These are phyloP conservation scores for Hypomesus transpacificus DNA, from an alignment of 2,113 vertebrate species.

Conservation along the genomic window DNA sequence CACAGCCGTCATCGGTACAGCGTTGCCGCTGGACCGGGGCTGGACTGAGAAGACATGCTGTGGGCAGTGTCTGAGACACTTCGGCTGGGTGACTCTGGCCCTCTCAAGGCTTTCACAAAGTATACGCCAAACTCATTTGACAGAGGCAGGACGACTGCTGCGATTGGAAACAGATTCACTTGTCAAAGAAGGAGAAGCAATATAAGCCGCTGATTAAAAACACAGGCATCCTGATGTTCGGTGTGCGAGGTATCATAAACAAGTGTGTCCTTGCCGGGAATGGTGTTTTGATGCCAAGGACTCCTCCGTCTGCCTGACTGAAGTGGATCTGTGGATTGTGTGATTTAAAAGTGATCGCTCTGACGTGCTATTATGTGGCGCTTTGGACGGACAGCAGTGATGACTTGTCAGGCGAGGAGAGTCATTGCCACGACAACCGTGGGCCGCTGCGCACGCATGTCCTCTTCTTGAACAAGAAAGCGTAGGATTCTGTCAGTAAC, in stretches of 20 bases:
- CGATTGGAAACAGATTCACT: slow-evolving; percentile 32
- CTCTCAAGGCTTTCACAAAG: not conserved
- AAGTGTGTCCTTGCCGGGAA: slow-evolving; percentile 43
- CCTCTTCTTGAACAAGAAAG: too few relatives aligned
- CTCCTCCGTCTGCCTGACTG: slow-evolving; percentile 44
- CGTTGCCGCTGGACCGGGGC: not conserved
- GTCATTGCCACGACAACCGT: slow-evolving; percentile 16
- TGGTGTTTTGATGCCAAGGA: slow-evolving; percentile 46
- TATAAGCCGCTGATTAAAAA: slow-evolving; percentile 40
- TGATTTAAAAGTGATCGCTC: slow-evolving; percentile 43
- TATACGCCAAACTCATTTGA: not conserved
- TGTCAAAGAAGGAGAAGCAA: slow-evolving; percentile 23
- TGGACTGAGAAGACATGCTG: not conserved
- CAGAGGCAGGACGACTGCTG: not conserved
- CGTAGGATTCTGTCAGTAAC: too few relatives aligned
- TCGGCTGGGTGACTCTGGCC: too few relatives aligned
- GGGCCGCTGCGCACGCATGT: not conserved
- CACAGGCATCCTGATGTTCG: slow-evolving; percentile 27
- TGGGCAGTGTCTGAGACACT: not conserved
- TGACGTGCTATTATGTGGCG: slow-evolving; percentile 41
- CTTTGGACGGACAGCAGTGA: slow-evolving; percentile 31
- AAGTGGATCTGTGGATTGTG: slow-evolving; percentile 19
- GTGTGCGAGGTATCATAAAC: slow-evolving; percentile 43
- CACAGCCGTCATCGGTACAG: not conserved
- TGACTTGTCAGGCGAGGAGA: slow-evolving; percentile 34